Percentiles rank a stretch among this genome's conserved stretches.
These are phyloP conservation scores for Zeus faber DNA, from an alignment of 2,113 vertebrate species.

Conservation along the genomic window DNA sequence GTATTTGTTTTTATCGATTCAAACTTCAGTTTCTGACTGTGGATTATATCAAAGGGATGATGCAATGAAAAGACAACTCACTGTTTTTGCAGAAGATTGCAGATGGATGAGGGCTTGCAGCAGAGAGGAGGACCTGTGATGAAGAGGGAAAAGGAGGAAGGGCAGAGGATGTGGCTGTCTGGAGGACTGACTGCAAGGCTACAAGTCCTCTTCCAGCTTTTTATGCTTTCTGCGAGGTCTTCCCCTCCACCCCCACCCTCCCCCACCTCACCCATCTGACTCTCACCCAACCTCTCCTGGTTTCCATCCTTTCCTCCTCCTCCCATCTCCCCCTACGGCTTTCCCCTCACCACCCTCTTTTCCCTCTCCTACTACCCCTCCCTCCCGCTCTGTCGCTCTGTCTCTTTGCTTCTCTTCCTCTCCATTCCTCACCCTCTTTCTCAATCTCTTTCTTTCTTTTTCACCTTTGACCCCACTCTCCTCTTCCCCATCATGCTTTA, in stretches of 20 bases:
- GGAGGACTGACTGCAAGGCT: slow-evolving; percentile 79
- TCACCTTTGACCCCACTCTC: slow-evolving; percentile 7
- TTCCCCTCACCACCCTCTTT: slow-evolving; percentile 1
- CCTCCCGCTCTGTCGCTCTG: slow-evolving; percentile 10
- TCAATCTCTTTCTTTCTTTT: not conserved
- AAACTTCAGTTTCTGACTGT: no score
- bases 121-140: slow-evolving; percentile 25
- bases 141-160: slow-evolving; percentile 49
- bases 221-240: slow-evolving; percentile 79
- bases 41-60: not conserved
- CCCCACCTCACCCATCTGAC: slow-evolving; percentile 71
- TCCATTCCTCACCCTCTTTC: not conserved
- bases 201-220: slow-evolving; percentile 73
- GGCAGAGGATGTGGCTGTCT: slow-evolving; percentile 76
- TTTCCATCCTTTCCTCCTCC: slow-evolving; percentile 33
- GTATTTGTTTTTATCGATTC: no score
- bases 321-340: not conserved
- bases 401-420: not conserved
- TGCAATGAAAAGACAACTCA: slow-evolving; percentile 58
- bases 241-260: slow-evolving; percentile 48
- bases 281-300: slow-evolving; percentile 37
- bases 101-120: slow-evolving; percentile 55
- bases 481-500: not conserved
- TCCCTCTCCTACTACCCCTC: not conserved
- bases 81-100: slow-evolving; percentile 49